These are phyloP conservation scores for Caradrina clavipalpis DNA, from an alignment of 2,888 invertebrate species.

Conservation along the genomic window DNA sequence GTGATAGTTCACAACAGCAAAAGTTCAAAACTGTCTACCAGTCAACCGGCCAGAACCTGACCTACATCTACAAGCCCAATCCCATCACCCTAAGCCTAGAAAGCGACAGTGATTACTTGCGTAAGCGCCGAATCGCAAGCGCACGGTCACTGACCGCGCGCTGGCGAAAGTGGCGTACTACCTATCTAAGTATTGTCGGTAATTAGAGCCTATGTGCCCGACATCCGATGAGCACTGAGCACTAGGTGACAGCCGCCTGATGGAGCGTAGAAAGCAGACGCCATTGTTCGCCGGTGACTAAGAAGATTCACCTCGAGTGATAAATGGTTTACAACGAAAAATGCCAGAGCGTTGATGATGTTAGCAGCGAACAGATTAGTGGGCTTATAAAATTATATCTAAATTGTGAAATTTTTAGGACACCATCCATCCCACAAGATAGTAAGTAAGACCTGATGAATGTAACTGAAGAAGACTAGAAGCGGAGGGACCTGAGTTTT, in stretches of 20 bases:
- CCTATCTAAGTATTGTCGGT: constrained; percentile 70
- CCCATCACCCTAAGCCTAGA: constrained; percentile 79
- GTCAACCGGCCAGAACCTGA: constrained; percentile 15
- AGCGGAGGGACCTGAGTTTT: not conserved
- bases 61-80: constrained; percentile 23
- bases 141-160: constrained; percentile 79
- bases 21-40: not conserved
- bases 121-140: constrained; percentile 82
- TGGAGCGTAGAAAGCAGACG: constrained; percentile 39
- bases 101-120: constrained; percentile 87
- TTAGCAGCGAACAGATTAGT: not conserved
- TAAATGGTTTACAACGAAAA: constrained; percentile 1
- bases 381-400: not conserved
- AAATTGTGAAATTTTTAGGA: not conserved
- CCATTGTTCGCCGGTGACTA: constrained; percentile 14
- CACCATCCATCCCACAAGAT: not conserved
- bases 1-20: not conserved
- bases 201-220: constrained; percentile 71
- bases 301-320: constrained; percentile 15
- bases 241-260: constrained; percentile 39
- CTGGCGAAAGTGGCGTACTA: constrained; percentile 80
- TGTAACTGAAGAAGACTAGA: not conserved
- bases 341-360: not conserved
- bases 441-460: not conserved
- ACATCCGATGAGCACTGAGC: constrained; percentile 49